Evolutionary conservation across 1,140 invertebrate genomes (phyloP), one percentile per base, ranked within the genome.

Genomic region (Hormaphis cornu): DNA sequence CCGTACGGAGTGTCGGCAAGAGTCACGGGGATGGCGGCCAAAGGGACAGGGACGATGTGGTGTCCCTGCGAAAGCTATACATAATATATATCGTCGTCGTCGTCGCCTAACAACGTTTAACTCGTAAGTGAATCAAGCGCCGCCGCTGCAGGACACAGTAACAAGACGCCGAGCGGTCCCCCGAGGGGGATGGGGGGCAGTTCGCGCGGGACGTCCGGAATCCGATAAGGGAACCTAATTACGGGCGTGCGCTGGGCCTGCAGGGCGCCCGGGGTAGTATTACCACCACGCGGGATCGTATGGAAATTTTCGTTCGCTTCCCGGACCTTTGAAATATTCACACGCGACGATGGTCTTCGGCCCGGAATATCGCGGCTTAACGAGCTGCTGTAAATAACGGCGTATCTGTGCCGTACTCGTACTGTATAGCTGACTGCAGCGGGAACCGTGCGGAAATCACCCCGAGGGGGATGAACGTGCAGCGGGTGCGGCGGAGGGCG

Each of bases 241-340:
- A 66, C 61, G 61, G 44, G 7, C 42, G 16, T 8, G 37, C 37
- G 12, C 26, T 20, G 35, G 44, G 14, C 18, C 20, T 22, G 44
- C 20, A 20, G 42, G 35, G 18, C 35, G 35, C 12, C 16, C 1
- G 0, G n/a, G 10, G 8, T 4, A 22, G 59, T 16, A n/a, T n/a
- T n/a, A n/a, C n/a, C n/a, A n/a, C n/a, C 44, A 50, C n/a, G n/a
- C n/a, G n/a, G 28, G 61, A 66, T 66, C 50, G 42, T 66, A 66
- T 66, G 61, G 61, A 66, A 66, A 66, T 66, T 66, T 48, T 33
- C 61, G 61, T 66, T 48, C 33, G 44, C 44, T 48, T 12, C 44
- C 26, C n/a, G n/a, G n/a, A n/a, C 61, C 61, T 66, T 66, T 66
- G 61, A 66, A 66, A 66, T 66, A 66, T 66, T 66, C 61, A 66